phyloP scores from a whole-genome alignment of 2,797 vertebrate species.

The Anguilla obscura region DNA sequence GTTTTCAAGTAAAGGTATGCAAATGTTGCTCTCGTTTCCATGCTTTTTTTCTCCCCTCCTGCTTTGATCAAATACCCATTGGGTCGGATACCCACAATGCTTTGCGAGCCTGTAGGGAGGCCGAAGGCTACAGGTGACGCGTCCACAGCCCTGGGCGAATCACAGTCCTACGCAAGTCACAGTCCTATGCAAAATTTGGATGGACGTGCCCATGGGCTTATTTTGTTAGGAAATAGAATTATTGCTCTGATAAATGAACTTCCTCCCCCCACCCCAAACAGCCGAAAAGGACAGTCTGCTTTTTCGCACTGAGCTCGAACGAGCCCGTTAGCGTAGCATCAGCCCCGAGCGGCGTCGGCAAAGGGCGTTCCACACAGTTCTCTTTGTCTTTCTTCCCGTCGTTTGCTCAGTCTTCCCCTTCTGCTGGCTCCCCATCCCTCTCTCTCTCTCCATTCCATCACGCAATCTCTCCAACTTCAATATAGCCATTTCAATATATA shows the following conservation, averaged over 20 bases:
- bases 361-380: not conserved
- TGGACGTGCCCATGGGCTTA: conserved; percentile 21
- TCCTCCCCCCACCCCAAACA: not conserved
- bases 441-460: not conserved
- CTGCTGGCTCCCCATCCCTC: not conserved
- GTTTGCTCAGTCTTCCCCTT: not conserved
- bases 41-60: conserved; percentile 20
- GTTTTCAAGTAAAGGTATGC: conserved; percentile 64
- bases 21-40: conserved; percentile 51
- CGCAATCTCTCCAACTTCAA: not conserved
- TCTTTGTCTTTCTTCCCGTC: not conserved
- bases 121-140: not conserved
- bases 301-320: not conserved
- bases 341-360: not conserved
- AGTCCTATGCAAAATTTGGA: not conserved
- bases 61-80: conserved; percentile 20
- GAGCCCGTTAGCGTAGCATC: too few relatives aligned
- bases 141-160: not conserved
- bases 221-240: conserved; percentile 15
- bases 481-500: not conserved
- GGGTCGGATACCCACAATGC: not conserved
- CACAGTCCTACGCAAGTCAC: not conserved
- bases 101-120: conserved; percentile 21
- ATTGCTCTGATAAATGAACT: conserved; percentile 22
- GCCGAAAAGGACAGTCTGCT: not conserved